A percentile compares a stretch with the other conserved stretches of the same genome.
Conservation (phyloP, 2,888 invertebrate species). For the Dasysyrphus tricinctus region DNA sequence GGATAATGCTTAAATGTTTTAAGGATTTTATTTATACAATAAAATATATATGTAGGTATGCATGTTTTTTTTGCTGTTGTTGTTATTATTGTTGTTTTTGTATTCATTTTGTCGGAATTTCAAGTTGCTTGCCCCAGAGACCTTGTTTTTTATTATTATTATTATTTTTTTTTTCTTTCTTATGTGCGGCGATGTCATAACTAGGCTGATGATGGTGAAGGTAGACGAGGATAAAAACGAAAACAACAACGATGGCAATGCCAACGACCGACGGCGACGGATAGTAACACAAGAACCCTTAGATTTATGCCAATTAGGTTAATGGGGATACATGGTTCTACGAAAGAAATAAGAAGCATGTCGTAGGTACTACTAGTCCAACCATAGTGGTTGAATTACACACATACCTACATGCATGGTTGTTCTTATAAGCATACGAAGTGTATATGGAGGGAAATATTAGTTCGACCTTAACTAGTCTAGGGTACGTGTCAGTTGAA, state of each 20-base stretch:
- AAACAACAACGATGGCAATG: not conserved
- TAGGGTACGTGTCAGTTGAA: conserved; percentile 13
- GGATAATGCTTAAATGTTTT: conserved; percentile 73
- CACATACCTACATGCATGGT: not conserved
- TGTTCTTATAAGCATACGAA: not conserved
- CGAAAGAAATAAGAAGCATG: conserved; percentile 18
- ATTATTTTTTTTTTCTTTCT: not conserved
- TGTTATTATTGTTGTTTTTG: not conserved
- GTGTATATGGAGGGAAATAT: conserved; percentile 17
- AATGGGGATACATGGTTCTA: conserved; percentile 62
- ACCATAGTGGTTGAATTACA: not conserved
- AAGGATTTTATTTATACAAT: conserved; percentile 59
- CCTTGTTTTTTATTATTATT: conserved; percentile 55
- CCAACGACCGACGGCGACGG: not conserved
- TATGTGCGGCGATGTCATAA: conserved; percentile 58
- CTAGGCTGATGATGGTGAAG: conserved; percentile 27
- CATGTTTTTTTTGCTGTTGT: conserved; percentile 1
- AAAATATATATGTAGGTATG: not conserved
- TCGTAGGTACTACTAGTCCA: not conserved
- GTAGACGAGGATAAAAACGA: conserved; percentile 20
- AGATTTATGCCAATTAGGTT: conserved; percentile 74
- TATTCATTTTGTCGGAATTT: conserved; percentile 53
- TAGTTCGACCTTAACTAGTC: conserved; percentile 30
- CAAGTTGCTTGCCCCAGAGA: conserved; percentile 70
- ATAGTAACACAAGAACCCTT: conserved; percentile 61